phyloP scores from a whole-genome alignment of 2,888 invertebrate species.

The Meliscaeva auricollis region DNA sequence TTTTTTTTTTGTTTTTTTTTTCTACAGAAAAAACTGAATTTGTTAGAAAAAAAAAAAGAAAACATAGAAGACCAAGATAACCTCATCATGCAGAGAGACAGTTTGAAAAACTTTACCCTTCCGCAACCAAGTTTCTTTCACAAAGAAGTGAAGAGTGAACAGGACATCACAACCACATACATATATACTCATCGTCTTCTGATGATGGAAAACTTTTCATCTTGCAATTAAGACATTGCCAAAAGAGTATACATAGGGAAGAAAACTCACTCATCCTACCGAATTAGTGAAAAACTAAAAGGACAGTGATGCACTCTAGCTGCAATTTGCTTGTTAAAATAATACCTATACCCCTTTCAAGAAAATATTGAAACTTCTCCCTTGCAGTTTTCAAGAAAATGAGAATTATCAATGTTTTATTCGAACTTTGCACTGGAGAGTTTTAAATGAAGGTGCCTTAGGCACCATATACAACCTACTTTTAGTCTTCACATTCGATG shows the following conservation, averaged over 20 bases:
- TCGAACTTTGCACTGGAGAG: constrained; percentile 24
- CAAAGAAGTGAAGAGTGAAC: constrained; percentile 16
- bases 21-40: not conserved
- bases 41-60: not conserved
- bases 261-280: not conserved
- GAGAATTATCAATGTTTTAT: constrained; percentile 57
- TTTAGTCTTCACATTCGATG: constrained; percentile 5
- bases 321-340: constrained; percentile 72
- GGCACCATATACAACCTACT: constrained; percentile 15
- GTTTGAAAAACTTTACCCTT: constrained; percentile 57
- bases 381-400: constrained; percentile 23
- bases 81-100: constrained; percentile 50
- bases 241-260: constrained; percentile 6
- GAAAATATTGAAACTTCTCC: constrained; percentile 64
- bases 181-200: not conserved
- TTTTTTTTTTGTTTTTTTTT: not conserved
- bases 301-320: constrained; percentile 6
- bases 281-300: not conserved
- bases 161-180: constrained; percentile 59
- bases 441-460: constrained; percentile 8
- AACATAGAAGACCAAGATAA: constrained; percentile 42
- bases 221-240: constrained; percentile 65
- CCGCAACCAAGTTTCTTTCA: not conserved
- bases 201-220: constrained; percentile 56
- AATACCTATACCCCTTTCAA: constrained; percentile 44